Evolutionary conservation across 1,140 invertebrate species (phyloP).

Genomic region (Ceratoteleas bidentatus): DNA sequence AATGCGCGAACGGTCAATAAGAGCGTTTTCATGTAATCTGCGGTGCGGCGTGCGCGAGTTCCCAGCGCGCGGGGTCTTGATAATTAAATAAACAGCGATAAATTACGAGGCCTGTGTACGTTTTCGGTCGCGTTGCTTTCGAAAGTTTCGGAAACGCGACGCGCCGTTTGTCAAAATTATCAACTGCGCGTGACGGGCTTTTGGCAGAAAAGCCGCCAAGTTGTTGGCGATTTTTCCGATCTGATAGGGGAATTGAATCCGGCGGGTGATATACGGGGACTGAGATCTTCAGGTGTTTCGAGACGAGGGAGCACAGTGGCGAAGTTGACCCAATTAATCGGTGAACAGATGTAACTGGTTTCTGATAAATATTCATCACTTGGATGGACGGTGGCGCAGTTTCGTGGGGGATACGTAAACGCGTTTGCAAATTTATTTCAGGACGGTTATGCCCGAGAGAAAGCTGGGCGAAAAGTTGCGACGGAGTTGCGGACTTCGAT

Average conservation of each 20-base stretch:
- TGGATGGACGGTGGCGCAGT: too few species aligned
- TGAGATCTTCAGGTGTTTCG: slow-evolving; percentile 1
- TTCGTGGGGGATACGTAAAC: too few species aligned
- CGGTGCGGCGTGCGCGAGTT: not conserved
- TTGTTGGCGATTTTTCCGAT: slow-evolving; percentile 20
- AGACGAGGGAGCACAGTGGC: not conserved
- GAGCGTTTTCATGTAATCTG: slow-evolving; percentile 38
- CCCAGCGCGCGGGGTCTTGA: slow-evolving; percentile 1
- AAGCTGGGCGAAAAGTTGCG: too few species aligned
- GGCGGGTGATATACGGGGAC: slow-evolving; percentile 1
- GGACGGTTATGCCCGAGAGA: too few species aligned
- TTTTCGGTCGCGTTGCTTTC: slow-evolving; percentile 3
- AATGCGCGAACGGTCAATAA: slow-evolving; percentile 21
- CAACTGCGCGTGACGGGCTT: slow-evolving; percentile 10
- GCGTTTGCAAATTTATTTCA: too few species aligned
- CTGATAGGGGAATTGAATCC: slow-evolving; percentile 19
- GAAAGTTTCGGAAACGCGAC: slow-evolving; percentile 15
- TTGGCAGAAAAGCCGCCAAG: slow-evolving; percentile 16
- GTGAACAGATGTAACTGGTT: not conserved
- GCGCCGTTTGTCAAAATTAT: slow-evolving; percentile 32
- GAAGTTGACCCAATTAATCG: slow-evolving; percentile 12
- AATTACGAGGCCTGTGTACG: slow-evolving; percentile 21
- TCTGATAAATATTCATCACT: too few species aligned
- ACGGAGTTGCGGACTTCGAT: too few species aligned
- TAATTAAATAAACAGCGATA: slow-evolving; percentile 28